These are phyloP conservation scores for Pteruthius melanotis DNA, from an alignment of 2,113 vertebrate species.

Conservation along the genomic window DNA sequence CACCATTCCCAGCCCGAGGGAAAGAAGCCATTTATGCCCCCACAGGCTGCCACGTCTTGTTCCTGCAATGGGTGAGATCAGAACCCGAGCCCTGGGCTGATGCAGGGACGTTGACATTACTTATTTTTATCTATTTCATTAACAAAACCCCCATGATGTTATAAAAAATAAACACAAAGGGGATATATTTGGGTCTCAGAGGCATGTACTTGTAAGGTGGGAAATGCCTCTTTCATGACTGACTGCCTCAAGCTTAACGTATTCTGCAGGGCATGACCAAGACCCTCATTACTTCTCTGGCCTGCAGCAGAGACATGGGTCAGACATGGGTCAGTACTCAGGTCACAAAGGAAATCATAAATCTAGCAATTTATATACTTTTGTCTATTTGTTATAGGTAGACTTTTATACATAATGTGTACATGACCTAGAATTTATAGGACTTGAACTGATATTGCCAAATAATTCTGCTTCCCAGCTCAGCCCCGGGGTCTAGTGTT, in stretches of 20 bases:
- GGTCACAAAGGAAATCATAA: background rate
- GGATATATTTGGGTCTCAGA: background rate
- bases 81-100: background rate
- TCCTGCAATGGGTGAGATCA: background rate
- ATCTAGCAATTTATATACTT: background rate
- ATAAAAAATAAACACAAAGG: background rate
- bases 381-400: background rate
- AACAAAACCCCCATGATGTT: rapidly evolving
- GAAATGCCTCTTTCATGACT: background rate
- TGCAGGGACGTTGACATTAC: background rate
- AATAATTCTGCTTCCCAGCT: background rate
- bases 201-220: background rate
- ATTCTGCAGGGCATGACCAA: background rate
- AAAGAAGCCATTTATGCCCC: background rate
- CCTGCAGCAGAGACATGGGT: background rate
- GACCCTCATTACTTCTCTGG: background rate
- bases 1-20: background rate
- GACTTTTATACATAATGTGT: background rate
- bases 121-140: background rate
- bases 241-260: background rate
- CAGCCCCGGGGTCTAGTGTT: background rate
- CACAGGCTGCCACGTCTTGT: background rate
- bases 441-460: background rate
- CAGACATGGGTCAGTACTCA: background rate
- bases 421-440: background rate